Conservation (phyloP, 2,797 vertebrate species). For the Phrynocephalus vlangalii region DNA sequence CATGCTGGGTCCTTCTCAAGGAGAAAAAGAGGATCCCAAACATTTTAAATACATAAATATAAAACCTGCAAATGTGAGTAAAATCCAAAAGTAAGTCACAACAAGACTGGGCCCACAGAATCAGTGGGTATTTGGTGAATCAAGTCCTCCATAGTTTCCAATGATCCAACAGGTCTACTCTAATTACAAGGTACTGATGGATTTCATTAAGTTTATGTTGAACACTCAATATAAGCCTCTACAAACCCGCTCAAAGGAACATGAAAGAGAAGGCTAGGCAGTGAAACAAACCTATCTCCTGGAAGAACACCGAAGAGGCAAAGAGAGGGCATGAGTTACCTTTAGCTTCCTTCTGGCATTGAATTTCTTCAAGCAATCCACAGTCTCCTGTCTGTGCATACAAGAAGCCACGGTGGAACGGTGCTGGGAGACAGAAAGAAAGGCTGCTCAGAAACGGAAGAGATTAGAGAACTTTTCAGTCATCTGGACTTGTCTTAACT, state of each 20-base stretch:
- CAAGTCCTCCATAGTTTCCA: no score
- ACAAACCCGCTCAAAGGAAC: not conserved
- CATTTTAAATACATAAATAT: not conserved
- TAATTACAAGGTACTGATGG: no score
- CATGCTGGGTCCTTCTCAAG: not conserved
- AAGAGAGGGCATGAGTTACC: slow-evolving; percentile 76
- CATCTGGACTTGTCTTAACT: not conserved
- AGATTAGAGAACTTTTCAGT: not conserved
- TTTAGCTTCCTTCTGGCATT: slow-evolving; percentile 97
- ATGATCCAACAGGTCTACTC: no score
- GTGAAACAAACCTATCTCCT: not conserved
- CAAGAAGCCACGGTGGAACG: slow-evolving; percentile 97
- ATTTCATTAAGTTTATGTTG: no score
- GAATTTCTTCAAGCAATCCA: slow-evolving; percentile 99
- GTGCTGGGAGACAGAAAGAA: slow-evolving; percentile 81
- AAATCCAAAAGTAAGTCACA: no score
- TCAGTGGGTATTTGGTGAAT: no score
- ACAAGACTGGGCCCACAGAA: no score
- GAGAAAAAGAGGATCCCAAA: not conserved
- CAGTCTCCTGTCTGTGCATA: slow-evolving; percentile 98
- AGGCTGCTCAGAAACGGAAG: slow-evolving; percentile 28
- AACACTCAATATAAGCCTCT: not conserved
- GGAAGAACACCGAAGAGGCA: not conserved
- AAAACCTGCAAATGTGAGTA: no score
- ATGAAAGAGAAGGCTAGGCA: not conserved